Percentiles rank a stretch among this genome's conserved stretches.
phyloP scores from a whole-genome alignment of 2,113 vertebrate species.

The Chaetura pelagica region DNA sequence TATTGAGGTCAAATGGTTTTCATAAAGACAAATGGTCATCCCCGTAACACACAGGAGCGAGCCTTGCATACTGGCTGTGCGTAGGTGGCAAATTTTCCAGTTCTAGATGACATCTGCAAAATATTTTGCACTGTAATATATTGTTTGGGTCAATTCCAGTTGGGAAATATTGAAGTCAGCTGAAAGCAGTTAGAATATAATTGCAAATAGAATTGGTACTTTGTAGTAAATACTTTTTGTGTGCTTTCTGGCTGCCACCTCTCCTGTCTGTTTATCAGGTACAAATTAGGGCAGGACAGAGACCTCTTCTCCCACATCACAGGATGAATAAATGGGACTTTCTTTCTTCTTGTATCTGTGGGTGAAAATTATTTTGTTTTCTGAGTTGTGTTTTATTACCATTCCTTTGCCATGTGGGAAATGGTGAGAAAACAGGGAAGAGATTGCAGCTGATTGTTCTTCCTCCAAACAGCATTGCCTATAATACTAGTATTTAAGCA shows the following conservation, averaged over 20 bases:
- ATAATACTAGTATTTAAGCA: not conserved
- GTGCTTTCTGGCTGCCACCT: not conserved
- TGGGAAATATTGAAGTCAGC: conserved; percentile 30
- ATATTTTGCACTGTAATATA: not conserved
- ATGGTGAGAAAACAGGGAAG: not conserved
- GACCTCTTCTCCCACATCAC: not conserved
- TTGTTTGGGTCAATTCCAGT: conserved; percentile 50
- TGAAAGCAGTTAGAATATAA: conserved; percentile 41
- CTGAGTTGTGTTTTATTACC: not conserved
- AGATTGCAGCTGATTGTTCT: not conserved
- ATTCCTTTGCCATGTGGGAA: not conserved
- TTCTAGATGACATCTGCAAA: conserved; percentile 23
- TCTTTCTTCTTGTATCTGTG: not conserved
- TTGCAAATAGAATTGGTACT: conserved; percentile 26
- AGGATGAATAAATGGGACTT: not conserved
- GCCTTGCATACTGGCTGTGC: not conserved
- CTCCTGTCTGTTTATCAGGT: not conserved
- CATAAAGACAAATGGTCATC: conserved; percentile 6
- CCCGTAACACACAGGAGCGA: not conserved
- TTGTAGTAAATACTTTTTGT: not conserved
- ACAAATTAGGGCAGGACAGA: not conserved
- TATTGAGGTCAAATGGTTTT: conserved; percentile 47
- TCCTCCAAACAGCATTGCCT: not conserved
- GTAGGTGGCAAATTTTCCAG: not conserved
- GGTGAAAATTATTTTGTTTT: not conserved